These are phyloP conservation scores for Phoxinus phoxinus DNA, from an alignment of 2,113 vertebrate species.

Conservation along the genomic window DNA sequence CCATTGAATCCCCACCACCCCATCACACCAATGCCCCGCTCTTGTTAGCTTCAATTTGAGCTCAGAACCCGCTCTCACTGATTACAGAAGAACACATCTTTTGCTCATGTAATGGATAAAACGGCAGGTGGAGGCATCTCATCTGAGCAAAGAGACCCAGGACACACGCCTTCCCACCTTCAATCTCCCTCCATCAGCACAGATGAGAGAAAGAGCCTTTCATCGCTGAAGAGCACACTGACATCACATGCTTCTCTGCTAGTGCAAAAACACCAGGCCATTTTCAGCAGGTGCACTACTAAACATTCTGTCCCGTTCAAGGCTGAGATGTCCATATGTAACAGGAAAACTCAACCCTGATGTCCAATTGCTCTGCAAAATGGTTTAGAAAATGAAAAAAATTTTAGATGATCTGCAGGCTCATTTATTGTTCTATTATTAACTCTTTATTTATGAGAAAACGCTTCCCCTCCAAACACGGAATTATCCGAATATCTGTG, in stretches of 20 bases:
- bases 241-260: background rate
- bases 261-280: background rate
- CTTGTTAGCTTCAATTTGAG: background rate
- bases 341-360: no score
- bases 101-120: conserved; percentile 3
- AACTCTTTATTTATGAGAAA: no score
- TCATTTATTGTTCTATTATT: no score
- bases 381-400: no score
- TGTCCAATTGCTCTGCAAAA: no score
- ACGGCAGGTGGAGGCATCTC: background rate
- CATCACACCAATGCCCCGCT: background rate
- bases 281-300: background rate
- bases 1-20: background rate
- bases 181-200: conserved; percentile 4
- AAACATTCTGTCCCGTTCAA: background rate
- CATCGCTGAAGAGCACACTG: background rate
- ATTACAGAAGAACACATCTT: conserved; percentile 25
- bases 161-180: conserved; percentile 12
- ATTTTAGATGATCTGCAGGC: no score
- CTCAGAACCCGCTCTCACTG: background rate
- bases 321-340: background rate
- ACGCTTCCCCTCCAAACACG: no score
- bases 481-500: no score
- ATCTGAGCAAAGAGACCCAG: conserved; percentile 1
- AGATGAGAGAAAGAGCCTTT: background rate